These are phyloP conservation scores for Cepphus grylle DNA, from an alignment of 2,113 vertebrate species.

Conservation along the genomic window DNA sequence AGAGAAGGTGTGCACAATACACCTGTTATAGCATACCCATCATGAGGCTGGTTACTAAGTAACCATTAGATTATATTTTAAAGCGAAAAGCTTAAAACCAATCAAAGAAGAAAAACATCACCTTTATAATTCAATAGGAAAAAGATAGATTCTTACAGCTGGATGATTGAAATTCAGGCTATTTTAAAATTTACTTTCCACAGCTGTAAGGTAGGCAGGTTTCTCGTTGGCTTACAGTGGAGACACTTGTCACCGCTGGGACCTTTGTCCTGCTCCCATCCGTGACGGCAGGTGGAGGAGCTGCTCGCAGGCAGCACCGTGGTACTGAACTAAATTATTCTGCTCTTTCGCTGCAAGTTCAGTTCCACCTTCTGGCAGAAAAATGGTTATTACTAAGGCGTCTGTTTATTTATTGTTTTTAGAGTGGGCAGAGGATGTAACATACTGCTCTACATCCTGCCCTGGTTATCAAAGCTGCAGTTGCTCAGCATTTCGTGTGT, in stretches of 20 bases:
- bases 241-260: background rate
- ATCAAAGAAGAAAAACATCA: background rate
- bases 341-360: background rate
- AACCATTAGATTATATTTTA: background rate
- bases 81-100: background rate
- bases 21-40: background rate
- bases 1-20: background rate
- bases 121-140: background rate
- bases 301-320: background rate
- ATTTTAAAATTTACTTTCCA: background rate
- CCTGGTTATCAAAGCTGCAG: background rate
- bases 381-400: background rate
- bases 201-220: background rate
- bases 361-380: background rate
- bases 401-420: background rate
- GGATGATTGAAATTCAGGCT: background rate
- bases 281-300: background rate
- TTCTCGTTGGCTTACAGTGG: background rate
- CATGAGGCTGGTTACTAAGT: background rate
- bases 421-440: background rate
- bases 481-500: background rate
- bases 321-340: background rate
- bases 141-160: background rate
- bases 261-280: background rate
- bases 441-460: background rate